Conservation (phyloP, 2,888 invertebrate species). For the Oeneis ivallda region DNA sequence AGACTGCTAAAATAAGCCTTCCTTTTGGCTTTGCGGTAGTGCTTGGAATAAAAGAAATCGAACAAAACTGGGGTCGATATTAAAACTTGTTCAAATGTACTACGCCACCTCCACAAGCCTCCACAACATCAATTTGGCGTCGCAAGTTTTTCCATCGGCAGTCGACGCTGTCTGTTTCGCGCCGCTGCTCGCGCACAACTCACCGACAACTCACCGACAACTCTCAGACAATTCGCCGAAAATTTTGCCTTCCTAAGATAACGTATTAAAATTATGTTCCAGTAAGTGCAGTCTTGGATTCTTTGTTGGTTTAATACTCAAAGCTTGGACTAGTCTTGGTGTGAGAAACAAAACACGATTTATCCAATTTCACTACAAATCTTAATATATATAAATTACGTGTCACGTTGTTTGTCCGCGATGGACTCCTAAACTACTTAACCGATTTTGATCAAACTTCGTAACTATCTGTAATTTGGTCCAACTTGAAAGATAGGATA, state of each 20-base stretch:
- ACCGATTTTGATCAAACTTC: too few relatives aligned
- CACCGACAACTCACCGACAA: background rate
- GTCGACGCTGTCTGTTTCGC: slow-evolving; percentile 13
- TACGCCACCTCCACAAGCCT: background rate
- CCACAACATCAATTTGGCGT: slow-evolving; percentile 8
- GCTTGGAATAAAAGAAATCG: background rate
- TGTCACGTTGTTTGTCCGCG: too few relatives aligned
- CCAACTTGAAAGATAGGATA: too few relatives aligned
- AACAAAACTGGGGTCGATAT: background rate
- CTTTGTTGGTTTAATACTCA: too few relatives aligned
- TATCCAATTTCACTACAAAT: too few relatives aligned
- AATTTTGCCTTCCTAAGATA: background rate
- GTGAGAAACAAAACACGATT: too few relatives aligned
- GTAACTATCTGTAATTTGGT: too few relatives aligned
- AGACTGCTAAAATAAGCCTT: too few relatives aligned
- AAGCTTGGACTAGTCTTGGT: too few relatives aligned
- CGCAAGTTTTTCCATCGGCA: background rate
- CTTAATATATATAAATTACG: too few relatives aligned
- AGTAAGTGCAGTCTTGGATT: background rate
- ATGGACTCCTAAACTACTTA: too few relatives aligned
- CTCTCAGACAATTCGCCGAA: background rate
- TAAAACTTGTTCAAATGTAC: background rate
- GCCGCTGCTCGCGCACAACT: background rate
- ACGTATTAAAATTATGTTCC: background rate
- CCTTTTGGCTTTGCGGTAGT: too few relatives aligned